Percentiles rank a stretch among this genome's conserved stretches.
Conservation (phyloP, 1,140 invertebrate genomes). For the Vanessa atalanta region DNA sequence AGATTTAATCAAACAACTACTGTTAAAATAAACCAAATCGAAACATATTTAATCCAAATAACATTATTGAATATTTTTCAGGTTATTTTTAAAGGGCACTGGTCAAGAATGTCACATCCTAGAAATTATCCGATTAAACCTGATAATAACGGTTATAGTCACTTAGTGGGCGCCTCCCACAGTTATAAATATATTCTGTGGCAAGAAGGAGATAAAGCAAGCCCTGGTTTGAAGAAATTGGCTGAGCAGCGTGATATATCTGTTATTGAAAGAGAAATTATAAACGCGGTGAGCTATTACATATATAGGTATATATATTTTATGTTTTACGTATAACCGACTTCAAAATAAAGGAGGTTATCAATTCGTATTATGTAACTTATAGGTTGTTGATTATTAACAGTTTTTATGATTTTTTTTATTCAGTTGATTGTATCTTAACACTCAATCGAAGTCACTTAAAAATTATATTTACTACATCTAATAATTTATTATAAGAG, state of each 20-base stretch:
- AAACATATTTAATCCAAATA: too few relatives aligned
- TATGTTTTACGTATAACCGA: too few relatives aligned
- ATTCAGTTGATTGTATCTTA: too few relatives aligned
- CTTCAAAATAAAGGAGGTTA: too few relatives aligned
- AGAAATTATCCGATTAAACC: constrained; percentile 65
- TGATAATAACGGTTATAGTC: constrained; percentile 68
- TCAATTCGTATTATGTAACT: too few relatives aligned
- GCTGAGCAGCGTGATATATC: constrained; percentile 55
- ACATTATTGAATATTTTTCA: constrained; percentile 27
- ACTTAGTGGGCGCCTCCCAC: constrained; percentile 70
- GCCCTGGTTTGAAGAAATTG: constrained; percentile 49
- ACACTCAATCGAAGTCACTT: too few relatives aligned
- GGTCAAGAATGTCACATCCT: constrained; percentile 65
- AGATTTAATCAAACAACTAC: too few relatives aligned
- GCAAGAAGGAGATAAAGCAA: constrained; percentile 54
- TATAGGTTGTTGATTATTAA: too few relatives aligned
- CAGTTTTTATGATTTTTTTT: too few relatives aligned
- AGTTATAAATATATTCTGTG: constrained; percentile 54
- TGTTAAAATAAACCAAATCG: too few relatives aligned
- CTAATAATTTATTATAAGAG: too few relatives aligned
- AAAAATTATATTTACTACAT: too few relatives aligned
- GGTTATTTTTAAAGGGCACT: constrained; percentile 66
- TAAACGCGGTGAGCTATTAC: constrained; percentile 51
- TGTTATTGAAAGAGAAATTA: constrained; percentile 60
- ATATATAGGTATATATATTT: not conserved